A percentile compares a stretch with the other conserved stretches of the same genome.
These are phyloP conservation scores for Drosophila paulistorum DNA, from an alignment of 1,140 invertebrate species.

Conservation along the genomic window DNA sequence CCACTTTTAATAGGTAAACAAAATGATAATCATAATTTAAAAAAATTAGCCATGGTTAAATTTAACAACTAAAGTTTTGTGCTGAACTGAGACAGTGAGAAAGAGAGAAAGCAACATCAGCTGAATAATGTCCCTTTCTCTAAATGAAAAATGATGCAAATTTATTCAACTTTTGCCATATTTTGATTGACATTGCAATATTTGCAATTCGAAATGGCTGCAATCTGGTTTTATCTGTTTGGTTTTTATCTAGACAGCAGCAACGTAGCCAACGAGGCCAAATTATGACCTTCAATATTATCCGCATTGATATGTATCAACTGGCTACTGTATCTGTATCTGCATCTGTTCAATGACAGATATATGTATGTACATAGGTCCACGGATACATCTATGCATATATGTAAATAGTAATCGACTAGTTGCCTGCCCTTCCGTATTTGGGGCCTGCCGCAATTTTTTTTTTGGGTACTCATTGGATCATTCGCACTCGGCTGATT, in stretches of 20 bases:
- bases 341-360: slow-evolving; percentile 17
- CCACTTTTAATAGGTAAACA: too few relatives aligned
- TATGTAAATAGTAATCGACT: too few relatives aligned
- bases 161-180: background rate
- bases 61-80: too few relatives aligned
- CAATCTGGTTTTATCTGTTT: slow-evolving; percentile 6
- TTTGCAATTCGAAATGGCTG: slow-evolving; percentile 3
- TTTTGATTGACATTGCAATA: slow-evolving; percentile 7
- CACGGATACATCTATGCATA: too few relatives aligned
- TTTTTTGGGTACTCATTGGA: too few relatives aligned
- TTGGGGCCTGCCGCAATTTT: too few relatives aligned
- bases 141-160: slow-evolving; percentile 1
- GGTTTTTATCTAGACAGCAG: background rate
- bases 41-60: too few relatives aligned
- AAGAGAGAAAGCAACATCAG: too few relatives aligned
- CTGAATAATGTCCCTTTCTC: background rate
- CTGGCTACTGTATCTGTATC: slow-evolving; percentile 12
- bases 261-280: background rate
- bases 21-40: too few relatives aligned
- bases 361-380: background rate
- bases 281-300: slow-evolving; percentile 32
- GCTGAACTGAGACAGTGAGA: too few relatives aligned
- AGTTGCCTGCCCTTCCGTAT: too few relatives aligned
- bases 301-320: slow-evolving; percentile 10
- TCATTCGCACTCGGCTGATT: too few relatives aligned